phyloP scores from a whole-genome alignment of 2,797 vertebrate genomes.

The Ptychadena robeensis region DNA sequence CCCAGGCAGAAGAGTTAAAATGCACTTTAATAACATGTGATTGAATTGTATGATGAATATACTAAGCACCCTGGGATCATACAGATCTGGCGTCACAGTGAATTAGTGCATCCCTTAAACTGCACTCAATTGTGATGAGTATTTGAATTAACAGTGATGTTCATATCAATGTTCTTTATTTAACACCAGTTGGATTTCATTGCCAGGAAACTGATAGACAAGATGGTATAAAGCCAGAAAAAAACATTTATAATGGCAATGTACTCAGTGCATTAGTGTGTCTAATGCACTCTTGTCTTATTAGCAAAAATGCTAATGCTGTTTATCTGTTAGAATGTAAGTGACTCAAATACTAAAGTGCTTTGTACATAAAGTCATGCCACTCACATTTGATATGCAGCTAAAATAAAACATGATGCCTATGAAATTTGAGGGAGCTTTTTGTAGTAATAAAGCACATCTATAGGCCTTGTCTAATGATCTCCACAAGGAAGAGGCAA shows the following conservation, averaged over 20 bases:
- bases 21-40: too few species aligned
- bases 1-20: too few species aligned
- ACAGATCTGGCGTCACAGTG: not conserved
- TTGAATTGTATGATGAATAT: too few species aligned
- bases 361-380: conserved; percentile 9
- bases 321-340: conserved; percentile 33
- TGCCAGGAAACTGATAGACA: conserved; percentile 26
- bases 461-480: too few species aligned
- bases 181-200: not conserved
- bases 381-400: not conserved
- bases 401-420: not conserved
- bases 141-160: conserved; percentile 29
- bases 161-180: conserved; percentile 21
- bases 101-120: not conserved
- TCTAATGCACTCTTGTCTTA: conserved; percentile 48
- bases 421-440: not conserved
- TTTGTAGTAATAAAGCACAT: too few species aligned
- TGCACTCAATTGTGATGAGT: not conserved
- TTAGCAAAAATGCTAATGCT: conserved; percentile 46
- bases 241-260: conserved; percentile 31
- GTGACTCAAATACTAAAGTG: conserved; percentile 5
- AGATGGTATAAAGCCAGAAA: conserved; percentile 36
- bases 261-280: conserved; percentile 44
- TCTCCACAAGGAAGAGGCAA: too few species aligned
- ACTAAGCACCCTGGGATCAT: too few species aligned